These are phyloP conservation scores for Drosophila chauvacae DNA, from an alignment of 1,140 invertebrate genomes.

Conservation along the genomic window DNA sequence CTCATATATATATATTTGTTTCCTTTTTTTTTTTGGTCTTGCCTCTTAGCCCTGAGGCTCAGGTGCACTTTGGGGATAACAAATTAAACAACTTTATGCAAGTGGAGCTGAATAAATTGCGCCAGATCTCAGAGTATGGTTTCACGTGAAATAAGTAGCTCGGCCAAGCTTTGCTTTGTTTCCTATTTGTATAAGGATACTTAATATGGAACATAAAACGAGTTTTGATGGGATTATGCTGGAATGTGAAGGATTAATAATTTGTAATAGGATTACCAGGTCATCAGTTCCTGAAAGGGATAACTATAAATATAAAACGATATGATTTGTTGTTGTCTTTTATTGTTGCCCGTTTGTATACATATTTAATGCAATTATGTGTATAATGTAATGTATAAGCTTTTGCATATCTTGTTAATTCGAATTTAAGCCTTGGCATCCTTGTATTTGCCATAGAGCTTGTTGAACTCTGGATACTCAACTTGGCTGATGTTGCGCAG, in stretches of 20 bases:
- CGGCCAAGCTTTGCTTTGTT: neutral
- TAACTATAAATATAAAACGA: neutral
- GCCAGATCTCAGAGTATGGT: conserved; percentile 24
- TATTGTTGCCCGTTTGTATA: neutral
- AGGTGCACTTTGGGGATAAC: conserved; percentile 80
- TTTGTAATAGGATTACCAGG: neutral
- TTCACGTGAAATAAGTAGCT: conserved; percentile 20
- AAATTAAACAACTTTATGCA: conserved; percentile 81
- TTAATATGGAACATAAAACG: neutral
- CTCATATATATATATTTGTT: conserved; percentile 1
- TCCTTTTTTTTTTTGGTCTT: conserved; percentile 20
- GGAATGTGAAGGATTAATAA: neutral
- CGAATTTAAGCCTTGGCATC: neutral
- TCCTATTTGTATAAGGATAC: neutral
- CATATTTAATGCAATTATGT: neutral
- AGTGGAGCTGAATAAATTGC: conserved; percentile 55
- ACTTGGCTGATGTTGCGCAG: conserved; percentile 26
- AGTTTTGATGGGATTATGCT: conserved; percentile 1
- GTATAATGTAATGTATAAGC: neutral
- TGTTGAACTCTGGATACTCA: conserved; percentile 26
- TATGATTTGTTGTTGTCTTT: too few species aligned
- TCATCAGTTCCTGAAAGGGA: neutral
- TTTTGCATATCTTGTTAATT: neutral
- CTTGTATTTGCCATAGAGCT: neutral
- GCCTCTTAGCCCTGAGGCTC: conserved; percentile 47